Percentiles rank a stretch among this genome's conserved stretches.
phyloP scores from a whole-genome alignment of 1,140 invertebrate genomes.

The Brachionus calyciflorus region DNA sequence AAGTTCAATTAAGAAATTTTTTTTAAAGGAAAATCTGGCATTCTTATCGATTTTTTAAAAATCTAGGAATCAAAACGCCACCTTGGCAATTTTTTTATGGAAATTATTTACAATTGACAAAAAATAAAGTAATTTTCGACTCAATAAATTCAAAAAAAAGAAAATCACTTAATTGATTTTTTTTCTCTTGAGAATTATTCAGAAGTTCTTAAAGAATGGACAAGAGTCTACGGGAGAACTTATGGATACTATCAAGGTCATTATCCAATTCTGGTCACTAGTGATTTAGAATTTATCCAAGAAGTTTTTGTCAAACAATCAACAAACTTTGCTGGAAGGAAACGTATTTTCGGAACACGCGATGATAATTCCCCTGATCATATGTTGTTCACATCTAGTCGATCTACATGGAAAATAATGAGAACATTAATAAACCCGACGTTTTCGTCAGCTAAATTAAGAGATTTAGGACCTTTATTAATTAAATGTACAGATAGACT shows the following conservation, averaged over 20 bases:
- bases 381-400: not conserved
- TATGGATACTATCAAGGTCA: slow-evolving; percentile 60
- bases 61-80: not conserved
- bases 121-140: slow-evolving; percentile 43
- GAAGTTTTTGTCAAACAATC: slow-evolving; percentile 62
- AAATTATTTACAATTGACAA: not conserved
- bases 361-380: not conserved
- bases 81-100: slow-evolving; percentile 27
- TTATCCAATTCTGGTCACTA: slow-evolving; percentile 59
- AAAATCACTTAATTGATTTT: not conserved
- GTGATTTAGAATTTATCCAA: slow-evolving; percentile 57
- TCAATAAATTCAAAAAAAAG: not conserved
- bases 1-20: not conserved
- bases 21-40: not conserved
- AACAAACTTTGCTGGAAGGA: slow-evolving; percentile 60
- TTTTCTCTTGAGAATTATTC: slow-evolving; percentile 12
- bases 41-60: slow-evolving; percentile 30
- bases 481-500: slow-evolving; percentile 53
- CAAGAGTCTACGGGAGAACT: slow-evolving; percentile 57
- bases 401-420: slow-evolving; percentile 63
- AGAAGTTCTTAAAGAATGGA: slow-evolving; percentile 53
- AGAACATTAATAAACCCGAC: slow-evolving; percentile 65
- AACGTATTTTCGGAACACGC: slow-evolving; percentile 49
- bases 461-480: slow-evolving; percentile 55
- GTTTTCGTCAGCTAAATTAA: slow-evolving; percentile 66